A percentile compares a stretch with the other conserved stretches of the same genome.
phyloP scores from a whole-genome alignment of 2,888 invertebrate species.

The Spisula solida region DNA sequence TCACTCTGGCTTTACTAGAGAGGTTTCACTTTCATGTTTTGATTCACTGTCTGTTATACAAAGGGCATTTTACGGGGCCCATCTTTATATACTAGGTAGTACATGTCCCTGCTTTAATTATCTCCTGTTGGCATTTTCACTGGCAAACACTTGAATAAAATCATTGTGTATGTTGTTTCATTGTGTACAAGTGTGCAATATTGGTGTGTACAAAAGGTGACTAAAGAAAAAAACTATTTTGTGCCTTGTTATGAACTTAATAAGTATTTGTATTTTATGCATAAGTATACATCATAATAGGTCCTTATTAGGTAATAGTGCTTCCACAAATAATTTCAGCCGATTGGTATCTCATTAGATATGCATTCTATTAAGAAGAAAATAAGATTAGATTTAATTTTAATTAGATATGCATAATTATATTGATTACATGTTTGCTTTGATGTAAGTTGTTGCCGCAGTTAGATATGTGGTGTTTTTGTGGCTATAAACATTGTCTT shows the following conservation, averaged over 20 bases:
- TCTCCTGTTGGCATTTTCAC: background rate
- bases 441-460: background rate
- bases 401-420: background rate
- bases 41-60: no score
- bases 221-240: background rate
- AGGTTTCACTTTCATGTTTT: no score
- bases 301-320: background rate
- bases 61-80: no score
- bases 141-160: background rate
- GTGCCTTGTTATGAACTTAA: constrained; percentile 1
- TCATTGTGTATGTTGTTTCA: background rate
- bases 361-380: background rate
- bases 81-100: no score
- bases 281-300: background rate
- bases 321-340: background rate
- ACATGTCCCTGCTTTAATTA: no score
- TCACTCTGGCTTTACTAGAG: no score
- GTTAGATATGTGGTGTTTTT: background rate
- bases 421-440: background rate
- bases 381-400: background rate
- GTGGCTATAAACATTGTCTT: background rate
- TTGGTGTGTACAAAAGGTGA: constrained; percentile 7
- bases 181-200: constrained; percentile 12
- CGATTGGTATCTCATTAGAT: background rate
- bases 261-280: constrained; percentile 26